Evolutionary conservation across 2,888 invertebrate species (phyloP), one percentile per base, ranked within the genome.

Genomic region (Acronicta psi): DNA sequence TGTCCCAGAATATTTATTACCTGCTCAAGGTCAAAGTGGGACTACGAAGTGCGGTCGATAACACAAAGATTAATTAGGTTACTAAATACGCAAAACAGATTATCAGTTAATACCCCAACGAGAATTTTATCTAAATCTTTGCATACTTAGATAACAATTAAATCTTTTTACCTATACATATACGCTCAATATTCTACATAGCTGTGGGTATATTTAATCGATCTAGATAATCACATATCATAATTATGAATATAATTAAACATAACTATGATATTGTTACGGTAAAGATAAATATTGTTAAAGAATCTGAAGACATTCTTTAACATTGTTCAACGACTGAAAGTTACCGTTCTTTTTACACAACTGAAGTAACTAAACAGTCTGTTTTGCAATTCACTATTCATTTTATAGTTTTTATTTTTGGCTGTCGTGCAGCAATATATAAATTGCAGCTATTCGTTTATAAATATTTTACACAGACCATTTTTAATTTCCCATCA

Each of bases 121-220:
- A 72, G 54, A 53, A 53, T 5, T 29, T 43, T 58, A 58, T 71
- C 67, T 43, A 40, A 65, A 68, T 68, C 72, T 34, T 9, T 46
- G n/a, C 13, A 14, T 29, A 10, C 23, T 53, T 46, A 51, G 42
- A 38, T 71, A 53, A 17, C 13, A 43, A 25, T 20, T n/a, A 6
- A 34, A 55, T 53, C 45, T 23, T 46, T 0, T 25, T 50, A 9
- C 38, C 29, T 38, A 50, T 29, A 41, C 43, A 9, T 18, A 18
- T 16, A 16, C 31, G 16, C 2, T 29, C 25, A 9, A 34, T 36
- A 16, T 18, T 23, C 9, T 14, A 23, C 29, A n/a, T 10, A 40
- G 3, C 17, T 7, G 11, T 18, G 34, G 6, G 14, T 14, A 13
- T 51, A 41, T 50, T 20, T 50, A 20, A 50, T 41, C 50, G 34